Conservation (phyloP, 2,797 vertebrate genomes). For the Malacoctenus gilli region DNA sequence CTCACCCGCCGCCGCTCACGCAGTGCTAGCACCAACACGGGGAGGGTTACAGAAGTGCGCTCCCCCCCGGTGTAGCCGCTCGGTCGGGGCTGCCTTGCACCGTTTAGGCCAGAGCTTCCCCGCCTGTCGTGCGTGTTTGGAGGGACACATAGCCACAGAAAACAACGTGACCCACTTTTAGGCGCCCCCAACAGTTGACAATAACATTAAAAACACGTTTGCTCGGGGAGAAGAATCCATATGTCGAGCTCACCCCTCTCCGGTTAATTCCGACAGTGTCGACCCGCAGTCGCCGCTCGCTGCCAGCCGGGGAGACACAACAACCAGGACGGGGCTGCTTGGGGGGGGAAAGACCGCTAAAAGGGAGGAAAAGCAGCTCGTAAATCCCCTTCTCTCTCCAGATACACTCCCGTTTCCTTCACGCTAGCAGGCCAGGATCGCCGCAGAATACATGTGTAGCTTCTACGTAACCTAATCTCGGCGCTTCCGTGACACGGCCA, state of each 20-base stretch:
- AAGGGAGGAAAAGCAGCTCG: constrained; percentile 35
- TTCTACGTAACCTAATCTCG: constrained; percentile 64
- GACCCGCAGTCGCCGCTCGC: constrained; percentile 56
- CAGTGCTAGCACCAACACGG: constrained; percentile 21
- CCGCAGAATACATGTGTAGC: constrained; percentile 63
- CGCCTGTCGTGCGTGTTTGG: constrained; percentile 25
- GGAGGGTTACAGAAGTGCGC: constrained; percentile 19
- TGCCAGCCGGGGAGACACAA: constrained; percentile 50
- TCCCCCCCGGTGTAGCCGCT: constrained; percentile 41
- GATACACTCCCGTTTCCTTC: constrained; percentile 46
- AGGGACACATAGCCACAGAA: constrained; percentile 29
- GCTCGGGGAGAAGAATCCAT: constrained; percentile 14
- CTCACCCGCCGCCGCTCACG: too few species aligned
- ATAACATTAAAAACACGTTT: constrained; percentile 63
- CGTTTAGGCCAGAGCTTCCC: constrained; percentile 71
- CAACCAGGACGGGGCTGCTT: constrained; percentile 34
- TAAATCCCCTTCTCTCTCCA: constrained; percentile 38
- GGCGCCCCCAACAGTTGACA: constrained; percentile 45
- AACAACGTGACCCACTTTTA: constrained; percentile 26
- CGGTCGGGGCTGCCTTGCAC: constrained; percentile 40
- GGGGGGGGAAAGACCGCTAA: too few species aligned
- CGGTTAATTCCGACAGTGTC: constrained; percentile 57
- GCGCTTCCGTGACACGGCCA: constrained; percentile 76
- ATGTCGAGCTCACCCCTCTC: constrained; percentile 73
- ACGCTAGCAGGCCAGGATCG: constrained; percentile 69